phyloP scores from a whole-genome alignment of 2,888 invertebrate species.

The Cecidostiba fungosa region DNA sequence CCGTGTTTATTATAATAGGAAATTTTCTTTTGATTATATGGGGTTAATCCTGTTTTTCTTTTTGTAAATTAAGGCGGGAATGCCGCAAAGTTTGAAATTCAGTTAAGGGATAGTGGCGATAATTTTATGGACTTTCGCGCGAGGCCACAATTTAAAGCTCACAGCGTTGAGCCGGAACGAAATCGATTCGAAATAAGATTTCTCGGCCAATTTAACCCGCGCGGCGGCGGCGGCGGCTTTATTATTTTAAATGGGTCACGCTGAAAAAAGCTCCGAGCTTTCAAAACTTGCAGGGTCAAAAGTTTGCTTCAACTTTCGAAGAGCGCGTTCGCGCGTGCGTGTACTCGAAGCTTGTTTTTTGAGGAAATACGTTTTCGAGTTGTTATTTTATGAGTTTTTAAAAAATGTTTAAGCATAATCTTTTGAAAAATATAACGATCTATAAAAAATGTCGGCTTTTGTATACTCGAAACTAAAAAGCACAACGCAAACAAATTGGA shows the following conservation, averaged over 20 bases:
- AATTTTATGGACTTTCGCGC: background rate
- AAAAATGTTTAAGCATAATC: too few relatives aligned
- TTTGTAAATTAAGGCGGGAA: background rate
- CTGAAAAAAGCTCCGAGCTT: background rate
- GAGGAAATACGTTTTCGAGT: too few relatives aligned
- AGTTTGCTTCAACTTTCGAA: background rate
- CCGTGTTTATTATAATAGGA: too few relatives aligned
- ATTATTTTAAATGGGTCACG: slow-evolving; percentile 29
- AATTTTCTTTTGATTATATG: background rate
- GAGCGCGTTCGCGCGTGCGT: background rate
- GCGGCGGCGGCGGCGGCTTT: too few relatives aligned
- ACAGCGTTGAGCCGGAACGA: background rate
- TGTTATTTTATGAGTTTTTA: too few relatives aligned
- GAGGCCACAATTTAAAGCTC: background rate
- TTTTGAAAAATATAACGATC: too few relatives aligned
- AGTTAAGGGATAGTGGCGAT: background rate
- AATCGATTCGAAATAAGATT: slow-evolving; percentile 24
- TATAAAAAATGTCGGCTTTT: too few relatives aligned
- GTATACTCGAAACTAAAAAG: background rate
- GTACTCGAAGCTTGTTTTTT: too few relatives aligned
- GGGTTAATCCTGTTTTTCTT: background rate
- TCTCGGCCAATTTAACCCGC: slow-evolving; percentile 28
- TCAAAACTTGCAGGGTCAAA: background rate
- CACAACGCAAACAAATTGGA: background rate
- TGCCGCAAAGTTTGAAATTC: background rate